phyloP scores from a whole-genome alignment of 2,113 vertebrate species.

The Orientallactaga bullata region DNA sequence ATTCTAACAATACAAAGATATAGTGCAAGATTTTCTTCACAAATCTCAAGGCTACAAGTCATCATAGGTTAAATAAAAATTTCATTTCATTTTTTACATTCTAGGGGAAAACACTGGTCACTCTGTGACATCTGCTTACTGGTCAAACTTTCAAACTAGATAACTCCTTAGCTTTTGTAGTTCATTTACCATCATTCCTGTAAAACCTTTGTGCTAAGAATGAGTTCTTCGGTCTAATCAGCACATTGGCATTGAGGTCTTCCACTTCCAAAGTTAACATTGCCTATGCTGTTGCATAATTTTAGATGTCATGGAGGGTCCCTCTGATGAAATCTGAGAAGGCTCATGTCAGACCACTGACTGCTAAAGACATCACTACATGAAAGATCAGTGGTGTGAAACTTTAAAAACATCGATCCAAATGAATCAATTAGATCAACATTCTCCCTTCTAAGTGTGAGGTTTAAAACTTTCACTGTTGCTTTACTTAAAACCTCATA shows the following conservation, averaged over 20 bases:
- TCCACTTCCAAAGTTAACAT: not conserved
- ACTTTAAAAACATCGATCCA: constrained; percentile 72
- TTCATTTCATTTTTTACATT: constrained; percentile 61
- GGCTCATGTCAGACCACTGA: constrained; percentile 72
- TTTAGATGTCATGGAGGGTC: constrained; percentile 59
- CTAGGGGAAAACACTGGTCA: constrained; percentile 54
- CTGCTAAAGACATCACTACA: constrained; percentile 73
- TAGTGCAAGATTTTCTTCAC: constrained; percentile 56
- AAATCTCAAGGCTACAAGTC: constrained; percentile 68
- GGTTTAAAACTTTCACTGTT: constrained; percentile 55
- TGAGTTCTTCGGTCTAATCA: constrained; percentile 2
- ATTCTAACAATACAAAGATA: constrained; percentile 58
- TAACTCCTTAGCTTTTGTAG: constrained; percentile 56
- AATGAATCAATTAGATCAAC: constrained; percentile 78
- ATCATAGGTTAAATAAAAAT: constrained; percentile 62
- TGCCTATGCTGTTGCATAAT: not conserved
- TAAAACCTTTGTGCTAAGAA: constrained; percentile 53
- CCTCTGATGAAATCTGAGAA: constrained; percentile 69
- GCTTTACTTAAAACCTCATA: constrained; percentile 36
- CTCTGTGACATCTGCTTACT: constrained; percentile 54
- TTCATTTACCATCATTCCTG: constrained; percentile 53
- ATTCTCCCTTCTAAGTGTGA: constrained; percentile 38
- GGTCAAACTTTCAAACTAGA: constrained; percentile 47
- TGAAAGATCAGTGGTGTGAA: constrained; percentile 64
- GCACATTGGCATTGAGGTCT: not conserved